These are phyloP conservation scores for Rhinella marina DNA, from an alignment of 2,797 vertebrate species.

Conservation along the genomic window DNA sequence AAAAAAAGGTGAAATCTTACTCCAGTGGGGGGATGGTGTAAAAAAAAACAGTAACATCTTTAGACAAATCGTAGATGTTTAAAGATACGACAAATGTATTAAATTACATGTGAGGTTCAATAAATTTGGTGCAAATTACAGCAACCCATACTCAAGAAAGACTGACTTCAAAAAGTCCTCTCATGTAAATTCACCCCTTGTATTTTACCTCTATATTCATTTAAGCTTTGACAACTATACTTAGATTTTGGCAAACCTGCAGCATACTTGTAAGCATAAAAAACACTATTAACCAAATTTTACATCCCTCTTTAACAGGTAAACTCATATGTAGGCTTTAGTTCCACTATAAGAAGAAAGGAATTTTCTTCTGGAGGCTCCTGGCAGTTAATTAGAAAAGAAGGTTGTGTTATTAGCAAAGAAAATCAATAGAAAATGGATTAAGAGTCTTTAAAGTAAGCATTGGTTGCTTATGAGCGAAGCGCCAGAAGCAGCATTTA, in stretches of 20 bases:
- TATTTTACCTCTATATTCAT: too few species aligned
- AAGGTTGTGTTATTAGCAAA: constrained; percentile 76
- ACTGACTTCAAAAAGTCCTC: too few species aligned
- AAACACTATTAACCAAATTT: neutral
- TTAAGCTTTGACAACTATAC: neutral
- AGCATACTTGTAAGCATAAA: neutral
- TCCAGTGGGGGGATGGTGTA: too few species aligned
- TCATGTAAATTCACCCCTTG: too few species aligned
- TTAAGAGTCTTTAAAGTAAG: constrained; percentile 73
- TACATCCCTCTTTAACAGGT: neutral
- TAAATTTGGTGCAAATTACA: too few species aligned
- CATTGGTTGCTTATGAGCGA: constrained; percentile 68
- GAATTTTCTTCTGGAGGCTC: constrained; percentile 68
- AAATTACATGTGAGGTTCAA: too few species aligned
- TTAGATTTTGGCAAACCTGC: neutral
- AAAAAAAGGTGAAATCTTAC: too few species aligned
- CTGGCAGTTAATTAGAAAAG: constrained; percentile 80
- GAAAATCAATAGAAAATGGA: constrained; percentile 79
- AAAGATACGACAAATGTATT: too few species aligned
- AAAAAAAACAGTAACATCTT: too few species aligned
- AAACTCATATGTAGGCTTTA: neutral
- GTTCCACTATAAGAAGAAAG: neutral
- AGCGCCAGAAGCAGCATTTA: constrained; percentile 71
- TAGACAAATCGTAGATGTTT: too few species aligned
- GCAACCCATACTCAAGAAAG: too few species aligned